phyloP scores from a whole-genome alignment of 2,113 vertebrate genomes.

The Zingel zingel region DNA sequence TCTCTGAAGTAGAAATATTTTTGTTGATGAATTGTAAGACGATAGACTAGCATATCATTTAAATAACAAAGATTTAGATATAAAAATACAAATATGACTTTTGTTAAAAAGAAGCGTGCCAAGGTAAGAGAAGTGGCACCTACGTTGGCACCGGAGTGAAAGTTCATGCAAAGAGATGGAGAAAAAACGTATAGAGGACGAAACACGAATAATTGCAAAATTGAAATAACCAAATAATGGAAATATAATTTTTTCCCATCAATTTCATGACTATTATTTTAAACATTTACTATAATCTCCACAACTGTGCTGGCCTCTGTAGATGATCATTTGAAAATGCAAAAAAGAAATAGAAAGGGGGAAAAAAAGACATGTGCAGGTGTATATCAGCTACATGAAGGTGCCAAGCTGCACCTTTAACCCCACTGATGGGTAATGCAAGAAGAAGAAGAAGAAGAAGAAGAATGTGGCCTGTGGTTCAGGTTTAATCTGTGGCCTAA shows the following conservation, averaged over 20 bases:
- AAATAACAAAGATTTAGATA: slow-evolving; percentile 96
- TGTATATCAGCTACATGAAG: slow-evolving; percentile 74
- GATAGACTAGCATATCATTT: slow-evolving; percentile 91
- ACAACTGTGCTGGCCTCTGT: slow-evolving; percentile 70
- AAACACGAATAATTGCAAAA: slow-evolving; percentile 70
- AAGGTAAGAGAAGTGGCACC: slow-evolving; percentile 88
- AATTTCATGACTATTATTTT: slow-evolving; percentile 68
- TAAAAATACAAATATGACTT: slow-evolving; percentile 98
- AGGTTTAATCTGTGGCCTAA: slow-evolving; percentile 61
- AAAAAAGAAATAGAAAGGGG: background rate
- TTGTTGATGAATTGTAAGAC: slow-evolving; percentile 89
- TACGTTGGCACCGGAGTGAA: slow-evolving; percentile 88
- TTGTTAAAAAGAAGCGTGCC: slow-evolving; percentile 95
- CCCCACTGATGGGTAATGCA: slow-evolving; percentile 59
- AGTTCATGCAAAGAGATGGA: slow-evolving; percentile 94
- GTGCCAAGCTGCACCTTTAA: slow-evolving; percentile 68
- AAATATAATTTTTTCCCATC: slow-evolving; percentile 60
- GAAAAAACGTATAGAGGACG: slow-evolving; percentile 78
- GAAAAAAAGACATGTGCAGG: slow-evolving; percentile 70
- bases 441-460: slow-evolving; percentile 32
- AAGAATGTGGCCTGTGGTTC: slow-evolving; percentile 43
- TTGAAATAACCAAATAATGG: slow-evolving; percentile 76
- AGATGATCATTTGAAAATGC: slow-evolving; percentile 63
- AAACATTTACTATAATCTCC: slow-evolving; percentile 65
- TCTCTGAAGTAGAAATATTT: slow-evolving; percentile 85